phyloP scores from a whole-genome alignment of 1,140 invertebrate species.

The Drosophila sturtevanti region DNA sequence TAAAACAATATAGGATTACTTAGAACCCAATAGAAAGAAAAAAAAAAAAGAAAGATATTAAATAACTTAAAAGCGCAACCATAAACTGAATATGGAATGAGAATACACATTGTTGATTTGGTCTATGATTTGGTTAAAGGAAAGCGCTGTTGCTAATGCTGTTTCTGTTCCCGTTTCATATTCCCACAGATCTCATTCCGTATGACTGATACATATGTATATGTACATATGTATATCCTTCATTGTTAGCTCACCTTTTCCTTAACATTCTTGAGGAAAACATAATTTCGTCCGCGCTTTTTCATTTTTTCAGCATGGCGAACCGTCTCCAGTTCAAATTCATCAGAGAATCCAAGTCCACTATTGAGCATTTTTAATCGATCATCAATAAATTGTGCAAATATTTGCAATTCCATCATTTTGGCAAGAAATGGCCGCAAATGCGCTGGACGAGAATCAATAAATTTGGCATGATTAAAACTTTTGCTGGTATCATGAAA shows the following conservation, averaged over 20 bases:
- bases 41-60: neutral
- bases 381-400: conserved; percentile 98
- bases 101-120: neutral
- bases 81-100: neutral
- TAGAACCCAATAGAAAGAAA: conserved; percentile 17
- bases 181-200: neutral
- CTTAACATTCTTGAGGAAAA: conserved; percentile 90
- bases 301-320: conserved; percentile 92
- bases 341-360: conserved; percentile 94
- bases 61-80: neutral
- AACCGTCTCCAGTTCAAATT: conserved; percentile 96
- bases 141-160: neutral
- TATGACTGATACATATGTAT: neutral
- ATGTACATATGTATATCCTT: neutral
- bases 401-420: conserved; percentile 96
- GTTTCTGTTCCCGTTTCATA: neutral
- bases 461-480: conserved; percentile 94
- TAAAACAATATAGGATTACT: conserved; percentile 37
- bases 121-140: neutral
- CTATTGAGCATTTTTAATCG: conserved; percentile 94
- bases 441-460: conserved; percentile 90
- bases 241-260: conserved; percentile 85
- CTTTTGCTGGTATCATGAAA: conserved; percentile 90
- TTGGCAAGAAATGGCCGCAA: conserved; percentile 94
- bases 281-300: conserved; percentile 91